phyloP scores from a whole-genome alignment of 2,113 vertebrate species.

The Epinephelus fuscoguttatus region DNA sequence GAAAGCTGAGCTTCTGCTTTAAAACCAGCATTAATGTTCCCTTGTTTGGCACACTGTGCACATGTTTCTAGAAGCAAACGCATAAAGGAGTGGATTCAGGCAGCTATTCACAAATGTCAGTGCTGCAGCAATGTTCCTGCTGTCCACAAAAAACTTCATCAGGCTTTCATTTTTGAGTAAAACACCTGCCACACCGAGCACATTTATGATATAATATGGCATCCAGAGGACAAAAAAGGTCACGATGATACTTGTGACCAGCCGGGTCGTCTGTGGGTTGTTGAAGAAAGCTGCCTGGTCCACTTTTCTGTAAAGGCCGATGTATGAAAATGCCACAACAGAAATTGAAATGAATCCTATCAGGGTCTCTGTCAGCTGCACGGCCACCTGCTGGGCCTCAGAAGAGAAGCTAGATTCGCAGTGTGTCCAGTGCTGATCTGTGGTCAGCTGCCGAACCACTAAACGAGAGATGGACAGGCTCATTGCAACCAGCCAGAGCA shows the following conservation, averaged over 20 bases:
- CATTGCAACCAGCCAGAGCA: no score
- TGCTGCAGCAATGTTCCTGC: neutral
- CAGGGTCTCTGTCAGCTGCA: neutral
- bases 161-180: neutral
- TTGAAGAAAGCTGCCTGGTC: constrained; percentile 34
- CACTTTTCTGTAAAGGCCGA: constrained; percentile 27
- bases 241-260: constrained; percentile 37
- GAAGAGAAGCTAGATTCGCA: constrained; percentile 18
- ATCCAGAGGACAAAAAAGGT: no score
- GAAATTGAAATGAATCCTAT: constrained; percentile 8
- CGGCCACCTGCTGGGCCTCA: neutral
- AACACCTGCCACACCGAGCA: constrained; percentile 23
- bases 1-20: no score
- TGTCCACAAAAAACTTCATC: neutral
- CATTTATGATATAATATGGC: neutral
- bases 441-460: neutral
- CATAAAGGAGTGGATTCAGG: no score
- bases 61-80: neutral
- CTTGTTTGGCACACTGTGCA: constrained; percentile 3
- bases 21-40: neutral
- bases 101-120: constrained; percentile 29
- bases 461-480: no score
- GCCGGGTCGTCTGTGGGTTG: neutral
- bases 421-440: rapidly evolving
- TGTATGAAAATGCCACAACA: constrained; percentile 32